phyloP scores from a whole-genome alignment of 2,113 vertebrate genomes.

The Chaetodon auriga region DNA sequence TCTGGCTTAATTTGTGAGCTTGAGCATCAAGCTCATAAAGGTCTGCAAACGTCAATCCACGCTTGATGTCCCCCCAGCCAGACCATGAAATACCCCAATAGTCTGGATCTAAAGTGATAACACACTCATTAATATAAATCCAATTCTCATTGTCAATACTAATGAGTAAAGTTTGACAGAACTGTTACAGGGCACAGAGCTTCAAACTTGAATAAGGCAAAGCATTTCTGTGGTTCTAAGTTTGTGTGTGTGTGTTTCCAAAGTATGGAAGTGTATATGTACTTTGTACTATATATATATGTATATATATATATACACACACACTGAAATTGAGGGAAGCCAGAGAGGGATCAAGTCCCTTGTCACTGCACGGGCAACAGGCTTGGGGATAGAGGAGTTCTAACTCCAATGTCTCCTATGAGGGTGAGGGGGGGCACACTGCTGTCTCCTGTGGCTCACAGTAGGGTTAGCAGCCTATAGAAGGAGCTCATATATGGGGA shows the following conservation, averaged over 20 bases:
- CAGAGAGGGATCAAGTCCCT: constrained; percentile 4
- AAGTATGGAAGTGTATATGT: no score
- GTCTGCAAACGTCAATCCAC: constrained; percentile 57
- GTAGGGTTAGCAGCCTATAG: not conserved
- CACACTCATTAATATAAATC: constrained; percentile 77
- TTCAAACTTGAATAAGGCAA: constrained; percentile 60
- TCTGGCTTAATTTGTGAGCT: constrained; percentile 30
- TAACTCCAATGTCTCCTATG: not conserved
- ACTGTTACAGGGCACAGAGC: constrained; percentile 54
- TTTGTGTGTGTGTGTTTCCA: constrained; percentile 6
- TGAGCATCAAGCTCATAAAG: constrained; percentile 51
- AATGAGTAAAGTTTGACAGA: constrained; percentile 77
- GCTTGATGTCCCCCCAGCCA: constrained; percentile 72
- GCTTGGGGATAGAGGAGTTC: not conserved
- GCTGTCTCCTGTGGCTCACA: constrained; percentile 3
- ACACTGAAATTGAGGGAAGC: not conserved
- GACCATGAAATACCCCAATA: constrained; percentile 76
- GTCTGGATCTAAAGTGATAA: constrained; percentile 78
- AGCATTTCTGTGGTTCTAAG: constrained; percentile 9
- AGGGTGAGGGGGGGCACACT: not conserved
- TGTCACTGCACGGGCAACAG: not conserved
- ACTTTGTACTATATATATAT: no score
- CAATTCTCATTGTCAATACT: constrained; percentile 76
- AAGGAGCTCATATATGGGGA: not conserved
- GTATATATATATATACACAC: not conserved